Evolutionary conservation across 2,113 vertebrate genomes (phyloP), one percentile per base, ranked within the genome.

Genomic region (Pterocles gutturalis): DNA sequence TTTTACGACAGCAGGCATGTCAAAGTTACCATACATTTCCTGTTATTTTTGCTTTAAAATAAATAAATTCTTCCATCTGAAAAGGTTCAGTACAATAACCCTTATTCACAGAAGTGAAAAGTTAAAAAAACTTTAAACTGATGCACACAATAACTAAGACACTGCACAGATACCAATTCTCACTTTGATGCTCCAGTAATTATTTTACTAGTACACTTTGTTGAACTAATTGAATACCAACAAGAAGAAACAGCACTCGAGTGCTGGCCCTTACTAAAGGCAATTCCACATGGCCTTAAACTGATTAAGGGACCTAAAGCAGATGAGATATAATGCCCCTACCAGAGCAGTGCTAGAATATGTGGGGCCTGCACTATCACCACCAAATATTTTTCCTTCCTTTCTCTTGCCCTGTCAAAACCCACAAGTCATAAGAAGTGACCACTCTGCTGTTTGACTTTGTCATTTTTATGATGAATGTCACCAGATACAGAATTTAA

Each of bases 251-350:
- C 11, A 75, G 11, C 64, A 53, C 33, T 58, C 34, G 21, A 66
- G 20, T 46, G 51, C 45, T 92, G 64, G 31, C 69, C 51, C 46
- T 94, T 60, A 49, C 34, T 88, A 89, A 70, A 11, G 49, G 88
- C 51, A 92, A 73, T 65, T 87, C 90, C 79, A 78, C 7, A 0
- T 43, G 29, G 66, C 38, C 51, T 91, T 88, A 86, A 95, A 94
- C 64, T 83, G 79, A 88, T 90, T 65, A 94, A 88, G 49, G 36
- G 43, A 81, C 64, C 76, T 92, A 76, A 76, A 92, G 79, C 55
- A 95, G 60, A 36, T 21, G 46, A 87, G 83, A 38, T 15, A 4
- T 3, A 81, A 87, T 15, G 7, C 72, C 55, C 78, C 26, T 58
- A 22, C 48, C 6, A 5, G 18, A 33, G 26, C 12, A 89, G 14